Base-by-base conservation (phyloP, 2,888 invertebrate genomes). In the Rhingia rostrata region DNA sequence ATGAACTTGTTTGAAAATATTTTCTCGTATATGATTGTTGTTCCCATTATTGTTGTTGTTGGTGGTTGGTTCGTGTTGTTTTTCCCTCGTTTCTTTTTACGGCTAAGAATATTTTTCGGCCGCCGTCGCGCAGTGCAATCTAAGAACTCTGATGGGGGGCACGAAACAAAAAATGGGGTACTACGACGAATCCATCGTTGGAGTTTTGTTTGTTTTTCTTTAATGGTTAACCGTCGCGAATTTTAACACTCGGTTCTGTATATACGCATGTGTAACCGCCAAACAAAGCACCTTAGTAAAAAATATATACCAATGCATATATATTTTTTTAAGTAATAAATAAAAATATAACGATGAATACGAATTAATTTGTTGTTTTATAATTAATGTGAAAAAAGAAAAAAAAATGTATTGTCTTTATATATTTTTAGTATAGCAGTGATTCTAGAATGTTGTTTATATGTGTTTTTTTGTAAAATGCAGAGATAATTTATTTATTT, bases 71-170 rank as follows among this genome's bases (percentile, higher is more conserved):
- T 64, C 53, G 63, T 43, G 41, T 78, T 61, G 47, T 69, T 53
- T 35, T 61, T 72, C 7, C 49, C 37, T 63, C 58, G 58, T 73
- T 74, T 61, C 66, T 80, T 84, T 74, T 74, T 60, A 61, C 69
- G 74, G 78, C 43, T 35, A 53, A 74, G 74, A 80, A 74, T 80
- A 74, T 80, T 80, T 79, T 80, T 84, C 67, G 49, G 69, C 80
- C 64, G 49, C 69, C 60, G 54, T 70, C 80, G 80, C 60, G 74
- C 84, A 84, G 84, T 84, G 84, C 84, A 80, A 80, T 84, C 69
- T 74, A 74, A 80, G 80, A 84, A 84, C 74, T 84, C 84, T 80
- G 47, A 84, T 84, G 84, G 80, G 80, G 84, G 84, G 80, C 84
- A 84, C 84, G 80, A 74, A 70, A 70, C 39, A 69, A 74, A 81